Conservation (phyloP, 2,113 vertebrate species). For the Hippocampus comes region DNA sequence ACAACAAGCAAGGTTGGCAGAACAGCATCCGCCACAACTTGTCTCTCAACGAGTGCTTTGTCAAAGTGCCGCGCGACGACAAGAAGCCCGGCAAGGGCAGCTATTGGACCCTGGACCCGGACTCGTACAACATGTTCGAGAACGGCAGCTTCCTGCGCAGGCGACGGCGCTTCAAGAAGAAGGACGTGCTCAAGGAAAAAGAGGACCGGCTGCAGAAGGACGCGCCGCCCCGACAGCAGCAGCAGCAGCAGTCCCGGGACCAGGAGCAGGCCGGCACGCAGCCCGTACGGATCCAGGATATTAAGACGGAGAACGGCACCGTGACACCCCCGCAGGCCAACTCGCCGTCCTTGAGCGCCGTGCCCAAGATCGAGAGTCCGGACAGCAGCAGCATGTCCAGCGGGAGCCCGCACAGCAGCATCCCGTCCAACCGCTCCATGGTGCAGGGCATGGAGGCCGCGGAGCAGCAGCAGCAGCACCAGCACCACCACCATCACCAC, state of each 20-base stretch:
- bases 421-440: slow-evolving; percentile 79
- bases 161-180: slow-evolving; percentile 90
- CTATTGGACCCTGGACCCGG: slow-evolving; percentile 92
- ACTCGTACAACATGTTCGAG: slow-evolving; percentile 95
- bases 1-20: slow-evolving; percentile 94
- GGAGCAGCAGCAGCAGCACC: slow-evolving; percentile 62
- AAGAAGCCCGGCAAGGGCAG: slow-evolving; percentile 92
- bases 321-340: slow-evolving; percentile 84
- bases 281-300: slow-evolving; percentile 89
- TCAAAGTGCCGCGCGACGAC: slow-evolving; percentile 91
- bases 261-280: slow-evolving; percentile 72
- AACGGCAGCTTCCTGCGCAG: slow-evolving; percentile 88
- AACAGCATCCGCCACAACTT: slow-evolving; percentile 92
- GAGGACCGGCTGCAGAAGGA: slow-evolving; percentile 86
- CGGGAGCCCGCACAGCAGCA: slow-evolving; percentile 82
- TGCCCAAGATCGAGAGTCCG: slow-evolving; percentile 91
- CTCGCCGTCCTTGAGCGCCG: slow-evolving; percentile 80
- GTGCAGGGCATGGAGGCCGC: slow-evolving; percentile 78
- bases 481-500: slow-evolving; percentile 62
- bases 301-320: slow-evolving; percentile 91
- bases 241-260: slow-evolving; percentile 68
- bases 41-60: slow-evolving; percentile 90
- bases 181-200: slow-evolving; percentile 89
- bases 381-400: slow-evolving; percentile 90
- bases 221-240: slow-evolving; percentile 53